Evolutionary conservation across 1,140 invertebrate species (phyloP), one percentile per base, ranked within the genome.

Genomic region (Drosophila pallidifrons): DNA sequence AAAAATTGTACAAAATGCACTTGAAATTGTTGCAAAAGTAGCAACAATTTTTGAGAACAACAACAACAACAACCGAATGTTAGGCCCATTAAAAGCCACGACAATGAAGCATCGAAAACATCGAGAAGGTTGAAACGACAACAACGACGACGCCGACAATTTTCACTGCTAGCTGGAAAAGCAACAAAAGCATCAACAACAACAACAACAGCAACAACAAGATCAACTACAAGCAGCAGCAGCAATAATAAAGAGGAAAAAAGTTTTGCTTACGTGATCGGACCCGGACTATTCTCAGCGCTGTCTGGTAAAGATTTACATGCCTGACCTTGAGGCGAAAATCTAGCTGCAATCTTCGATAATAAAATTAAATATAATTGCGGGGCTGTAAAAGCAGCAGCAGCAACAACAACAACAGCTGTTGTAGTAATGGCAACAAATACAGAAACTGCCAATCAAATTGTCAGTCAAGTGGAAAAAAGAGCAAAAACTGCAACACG

Each of bases 341-440:
- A 88, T 89, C 85, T 88, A 77, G 75, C 81, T 88, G 81, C 85
- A 88, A 89, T 88, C 85, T 88, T 88, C 85, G 88, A 88, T 88
- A 88, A 89, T 88, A 88, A 88, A 88, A 88, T 88, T 88, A 88
- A 88, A 89, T 88, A 88, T 88, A 88, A 88, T 88, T 88, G 78
- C 85, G 71, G 82, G 75, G 58, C 66, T 77, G 79, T 79, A 85
- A 85, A 75, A 85, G 77, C 60, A 75, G 54, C 73, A 63, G 8
- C 72, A 55, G 4, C 55, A 45, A 51, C 51, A 82, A 41, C 46
- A 64, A 58, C 20, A 83, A 80, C 38, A 59, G 59, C 49, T 15
- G 46, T 10, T 20, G 15, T 49, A 20, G 46, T 10, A 49, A 49
- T 28, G 32, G n/a, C 70, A 86, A 86, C 66, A 82, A 80, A 74